Percentiles rank a stretch among this genome's conserved stretches.
Conservation (phyloP, 2,797 vertebrate genomes). For the Lepilemur septentrionalis region DNA sequence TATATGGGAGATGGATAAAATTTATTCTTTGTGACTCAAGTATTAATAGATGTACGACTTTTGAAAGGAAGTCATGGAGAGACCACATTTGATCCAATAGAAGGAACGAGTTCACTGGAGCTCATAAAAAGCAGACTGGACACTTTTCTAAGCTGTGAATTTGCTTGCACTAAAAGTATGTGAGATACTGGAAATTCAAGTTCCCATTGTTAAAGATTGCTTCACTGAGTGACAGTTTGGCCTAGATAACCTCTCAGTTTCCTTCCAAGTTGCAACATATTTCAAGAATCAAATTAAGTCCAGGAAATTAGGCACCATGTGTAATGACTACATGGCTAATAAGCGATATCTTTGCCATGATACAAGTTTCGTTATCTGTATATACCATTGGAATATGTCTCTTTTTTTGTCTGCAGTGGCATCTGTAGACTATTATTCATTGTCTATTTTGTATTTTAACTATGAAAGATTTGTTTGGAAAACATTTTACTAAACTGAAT, state of each 20-base stretch:
- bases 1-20: background rate
- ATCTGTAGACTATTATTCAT: background rate
- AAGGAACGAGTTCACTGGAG: background rate
- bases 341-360: background rate
- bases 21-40: background rate
- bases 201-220: background rate
- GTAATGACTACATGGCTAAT: background rate
- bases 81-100: background rate
- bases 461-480: background rate
- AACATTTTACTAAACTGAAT: background rate
- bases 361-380: slow-evolving; percentile 23
- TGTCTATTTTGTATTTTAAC: background rate
- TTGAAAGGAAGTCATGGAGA: slow-evolving; percentile 1
- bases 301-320: background rate
- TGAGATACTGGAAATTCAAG: slow-evolving; percentile 36
- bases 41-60: background rate
- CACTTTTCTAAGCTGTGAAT: background rate
- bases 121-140: background rate
- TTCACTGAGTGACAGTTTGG: background rate
- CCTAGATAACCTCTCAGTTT: background rate
- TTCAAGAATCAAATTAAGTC: slow-evolving; percentile 17
- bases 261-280: background rate
- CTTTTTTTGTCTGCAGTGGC: background rate
- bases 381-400: background rate
- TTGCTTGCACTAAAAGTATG: background rate